Percentiles rank a stretch among this genome's conserved stretches.
Evolutionary conservation across 92 coral and sea anemone species (phyloP).

Genomic region (Epizoanthus stellaris): DNA sequence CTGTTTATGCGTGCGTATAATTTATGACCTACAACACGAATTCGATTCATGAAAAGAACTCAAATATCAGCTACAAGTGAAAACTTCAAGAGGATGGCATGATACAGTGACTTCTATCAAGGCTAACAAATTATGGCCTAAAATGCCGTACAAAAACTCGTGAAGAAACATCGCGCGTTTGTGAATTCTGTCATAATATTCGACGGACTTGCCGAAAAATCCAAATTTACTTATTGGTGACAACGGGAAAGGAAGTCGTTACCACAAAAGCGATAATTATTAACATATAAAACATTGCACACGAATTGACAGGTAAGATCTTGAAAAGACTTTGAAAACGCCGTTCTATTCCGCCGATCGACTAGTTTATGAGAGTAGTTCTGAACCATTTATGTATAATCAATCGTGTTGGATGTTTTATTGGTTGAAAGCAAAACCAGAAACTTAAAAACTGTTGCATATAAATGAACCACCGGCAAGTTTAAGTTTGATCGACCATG

Average conservation of each 20-base stretch:
- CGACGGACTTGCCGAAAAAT: not conserved
- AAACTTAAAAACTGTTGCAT: not conserved
- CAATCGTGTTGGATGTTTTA: not conserved
- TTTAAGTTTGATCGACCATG: slow-evolving; percentile 10
- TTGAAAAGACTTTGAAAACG: not conserved
- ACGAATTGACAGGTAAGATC: not conserved
- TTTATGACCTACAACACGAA: slow-evolving; percentile 24
- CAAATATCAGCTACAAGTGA: slow-evolving; percentile 32
- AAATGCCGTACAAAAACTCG: not conserved
- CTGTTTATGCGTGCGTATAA: slow-evolving; percentile 34
- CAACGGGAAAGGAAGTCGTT: slow-evolving; percentile 12
- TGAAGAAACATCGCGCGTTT: not conserved
- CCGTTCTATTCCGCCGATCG: not conserved
- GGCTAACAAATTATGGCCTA: not conserved
- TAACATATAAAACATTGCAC: slow-evolving; percentile 27
- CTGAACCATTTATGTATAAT: slow-evolving; percentile 11
- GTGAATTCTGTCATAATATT: not conserved
- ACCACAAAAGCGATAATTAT: slow-evolving; percentile 9
- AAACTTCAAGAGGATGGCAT: slow-evolving; percentile 5
- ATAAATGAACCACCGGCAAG: slow-evolving; percentile 23
- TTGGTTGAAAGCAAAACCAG: slow-evolving; percentile 26
- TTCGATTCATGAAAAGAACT: not conserved
- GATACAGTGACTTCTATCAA: not conserved
- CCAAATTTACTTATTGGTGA: not conserved
- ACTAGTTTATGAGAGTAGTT: not conserved